phyloP scores from a whole-genome alignment of 2,113 vertebrate species.

The Danio rerio region DNA sequence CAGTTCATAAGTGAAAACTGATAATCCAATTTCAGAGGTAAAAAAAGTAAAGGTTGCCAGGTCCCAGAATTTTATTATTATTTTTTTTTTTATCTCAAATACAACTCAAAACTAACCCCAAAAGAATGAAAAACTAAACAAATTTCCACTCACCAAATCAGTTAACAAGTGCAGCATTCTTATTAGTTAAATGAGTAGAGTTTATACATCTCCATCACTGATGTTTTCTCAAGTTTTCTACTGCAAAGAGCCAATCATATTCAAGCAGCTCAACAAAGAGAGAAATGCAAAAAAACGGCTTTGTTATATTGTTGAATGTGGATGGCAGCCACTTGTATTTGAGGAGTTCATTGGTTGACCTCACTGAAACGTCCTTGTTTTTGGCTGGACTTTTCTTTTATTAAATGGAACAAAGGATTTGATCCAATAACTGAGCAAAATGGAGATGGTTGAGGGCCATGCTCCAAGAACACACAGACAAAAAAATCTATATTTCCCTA shows the following conservation, averaged over 20 bases:
- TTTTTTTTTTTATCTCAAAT: too few species aligned
- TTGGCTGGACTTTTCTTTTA: neutral
- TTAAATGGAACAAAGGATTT: neutral
- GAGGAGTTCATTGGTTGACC: conserved; percentile 33
- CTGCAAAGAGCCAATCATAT: conserved; percentile 39
- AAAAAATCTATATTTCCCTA: too few species aligned
- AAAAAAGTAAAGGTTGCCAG: too few species aligned
- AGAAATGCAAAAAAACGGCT: conserved; percentile 32
- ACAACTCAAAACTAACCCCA: too few species aligned
- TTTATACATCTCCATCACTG: conserved; percentile 34
- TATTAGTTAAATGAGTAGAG: too few species aligned
- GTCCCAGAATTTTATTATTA: too few species aligned
- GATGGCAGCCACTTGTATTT: conserved; percentile 6
- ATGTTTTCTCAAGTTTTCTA: conserved; percentile 48
- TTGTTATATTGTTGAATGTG: conserved; percentile 24
- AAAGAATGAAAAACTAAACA: too few species aligned
- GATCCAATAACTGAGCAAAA: conserved; percentile 30
- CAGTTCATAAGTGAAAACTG: too few species aligned
- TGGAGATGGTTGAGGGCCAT: neutral
- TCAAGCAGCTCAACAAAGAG: neutral
- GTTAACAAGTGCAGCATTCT: too few species aligned
- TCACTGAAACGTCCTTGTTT: conserved; percentile 14
- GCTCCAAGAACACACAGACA: too few species aligned
- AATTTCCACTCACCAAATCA: too few species aligned
- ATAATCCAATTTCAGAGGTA: too few species aligned